These are phyloP conservation scores for Rhea pennata DNA, from an alignment of 2,113 vertebrate species.

Conservation along the genomic window DNA sequence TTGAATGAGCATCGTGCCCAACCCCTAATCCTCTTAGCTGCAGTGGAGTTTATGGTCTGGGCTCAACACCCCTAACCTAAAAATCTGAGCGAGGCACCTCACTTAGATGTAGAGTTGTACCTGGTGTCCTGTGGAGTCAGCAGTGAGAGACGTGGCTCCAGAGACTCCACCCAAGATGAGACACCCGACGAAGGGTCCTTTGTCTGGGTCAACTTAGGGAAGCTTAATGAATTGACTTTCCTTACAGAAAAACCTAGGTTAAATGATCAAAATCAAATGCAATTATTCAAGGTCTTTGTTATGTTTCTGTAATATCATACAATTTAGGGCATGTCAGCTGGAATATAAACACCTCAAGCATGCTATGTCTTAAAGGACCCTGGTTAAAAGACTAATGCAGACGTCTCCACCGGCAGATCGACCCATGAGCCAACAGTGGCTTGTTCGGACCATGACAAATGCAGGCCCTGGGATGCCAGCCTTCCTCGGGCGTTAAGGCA, in stretches of 20 bases:
- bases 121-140: background rate
- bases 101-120: background rate
- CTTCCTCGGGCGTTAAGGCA: background rate
- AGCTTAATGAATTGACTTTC: background rate
- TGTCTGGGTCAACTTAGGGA: background rate
- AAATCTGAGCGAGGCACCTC: background rate
- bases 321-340: background rate
- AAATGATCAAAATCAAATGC: background rate
- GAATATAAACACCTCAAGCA: background rate
- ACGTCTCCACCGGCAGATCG: background rate
- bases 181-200: background rate
- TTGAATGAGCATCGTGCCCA: background rate
- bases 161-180: background rate
- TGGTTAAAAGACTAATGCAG: background rate
- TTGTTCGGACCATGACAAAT: background rate
- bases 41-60: background rate
- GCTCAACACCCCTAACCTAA: background rate
- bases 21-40: background rate
- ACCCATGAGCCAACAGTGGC: background rate
- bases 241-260: background rate
- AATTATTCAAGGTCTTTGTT: background rate
- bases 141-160: background rate
- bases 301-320: background rate
- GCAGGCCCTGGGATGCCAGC: background rate
- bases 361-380: background rate